These are phyloP conservation scores for Axea sp. DNA, from an alignment of 2,888 invertebrate genomes.

Conservation along the genomic window DNA sequence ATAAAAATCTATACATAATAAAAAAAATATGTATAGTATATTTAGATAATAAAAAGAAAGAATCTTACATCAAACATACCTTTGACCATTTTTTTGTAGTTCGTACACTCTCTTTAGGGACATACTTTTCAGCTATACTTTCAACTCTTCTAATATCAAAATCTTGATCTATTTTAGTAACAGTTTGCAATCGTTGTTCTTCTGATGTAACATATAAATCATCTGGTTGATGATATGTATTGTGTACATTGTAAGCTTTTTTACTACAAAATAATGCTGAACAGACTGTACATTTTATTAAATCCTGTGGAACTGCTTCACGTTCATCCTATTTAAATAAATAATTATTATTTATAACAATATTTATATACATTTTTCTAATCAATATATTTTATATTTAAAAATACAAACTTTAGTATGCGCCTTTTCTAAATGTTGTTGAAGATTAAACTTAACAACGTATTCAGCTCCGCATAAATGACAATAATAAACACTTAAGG, in stretches of 20 bases:
- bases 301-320: conserved; percentile 79
- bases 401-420: conserved; percentile 75
- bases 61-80: too few relatives aligned
- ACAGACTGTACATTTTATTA: conserved; percentile 84
- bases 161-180: conserved; percentile 81
- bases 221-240: conserved; percentile 82
- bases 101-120: conserved; percentile 68
- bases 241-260: conserved; percentile 84
- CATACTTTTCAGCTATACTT: conserved; percentile 70
- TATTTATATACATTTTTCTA: too few relatives aligned
- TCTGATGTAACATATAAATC: conserved; percentile 84
- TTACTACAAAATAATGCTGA: conserved; percentile 84
- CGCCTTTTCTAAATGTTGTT: conserved; percentile 78
- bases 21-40: too few relatives aligned
- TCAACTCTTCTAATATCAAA: conserved; percentile 80
- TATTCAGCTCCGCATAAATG: conserved; percentile 85
- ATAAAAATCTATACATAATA: too few relatives aligned
- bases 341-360: conserved; percentile 2
- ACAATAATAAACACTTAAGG: conserved; percentile 81
- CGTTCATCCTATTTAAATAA: conserved; percentile 79
- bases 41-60: too few relatives aligned
- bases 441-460: conserved; percentile 84
- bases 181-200: conserved; percentile 80
- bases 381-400: too few relatives aligned
- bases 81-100: conserved; percentile 64